Percentiles rank a stretch among this genome's conserved stretches.
These are phyloP conservation scores for Amphiura filiformis DNA, from an alignment of 35 echinoderm and acorn worm genomes.

Conservation along the genomic window DNA sequence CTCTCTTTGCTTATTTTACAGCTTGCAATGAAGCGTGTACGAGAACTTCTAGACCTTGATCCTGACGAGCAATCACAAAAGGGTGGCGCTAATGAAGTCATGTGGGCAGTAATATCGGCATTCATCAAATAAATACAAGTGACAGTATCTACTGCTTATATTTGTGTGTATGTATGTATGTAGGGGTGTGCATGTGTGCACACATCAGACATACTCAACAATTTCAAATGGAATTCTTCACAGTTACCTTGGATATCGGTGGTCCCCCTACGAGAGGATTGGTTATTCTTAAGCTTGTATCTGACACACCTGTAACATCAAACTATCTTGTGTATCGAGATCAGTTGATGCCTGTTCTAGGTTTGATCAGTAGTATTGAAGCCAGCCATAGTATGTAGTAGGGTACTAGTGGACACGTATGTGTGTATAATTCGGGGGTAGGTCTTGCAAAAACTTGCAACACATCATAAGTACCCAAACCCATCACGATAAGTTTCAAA, in stretches of 20 bases:
- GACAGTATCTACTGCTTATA: not conserved
- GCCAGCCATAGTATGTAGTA: no score
- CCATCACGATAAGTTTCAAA: no score
- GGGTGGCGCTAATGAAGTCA: conserved; percentile 63
- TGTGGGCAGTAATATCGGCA: conserved; percentile 94
- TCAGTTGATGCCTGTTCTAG: no score
- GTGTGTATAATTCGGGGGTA: no score
- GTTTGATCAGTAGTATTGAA: no score
- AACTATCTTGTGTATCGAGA: no score
- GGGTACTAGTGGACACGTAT: no score
- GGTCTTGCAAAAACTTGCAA: no score
- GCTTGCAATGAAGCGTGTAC: conserved; percentile 91
- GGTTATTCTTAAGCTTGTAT: no score
- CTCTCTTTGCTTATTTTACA: conserved; percentile 40
- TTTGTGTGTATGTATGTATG: not conserved
- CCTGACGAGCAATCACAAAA: conserved; percentile 82
- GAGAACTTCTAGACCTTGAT: conserved; percentile 87
- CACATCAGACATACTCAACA: not conserved
- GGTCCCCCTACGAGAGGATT: no score
- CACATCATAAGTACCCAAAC: no score
- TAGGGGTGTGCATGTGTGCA: not conserved
- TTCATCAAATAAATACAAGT: conserved; percentile 91
- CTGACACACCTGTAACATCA: no score
- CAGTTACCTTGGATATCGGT: not conserved
- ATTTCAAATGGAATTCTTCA: not conserved